A percentile compares a stretch with the other conserved stretches of the same genome.
These are phyloP conservation scores for Eumaeus atala DNA, from an alignment of 1,140 invertebrate species.

Conservation along the genomic window DNA sequence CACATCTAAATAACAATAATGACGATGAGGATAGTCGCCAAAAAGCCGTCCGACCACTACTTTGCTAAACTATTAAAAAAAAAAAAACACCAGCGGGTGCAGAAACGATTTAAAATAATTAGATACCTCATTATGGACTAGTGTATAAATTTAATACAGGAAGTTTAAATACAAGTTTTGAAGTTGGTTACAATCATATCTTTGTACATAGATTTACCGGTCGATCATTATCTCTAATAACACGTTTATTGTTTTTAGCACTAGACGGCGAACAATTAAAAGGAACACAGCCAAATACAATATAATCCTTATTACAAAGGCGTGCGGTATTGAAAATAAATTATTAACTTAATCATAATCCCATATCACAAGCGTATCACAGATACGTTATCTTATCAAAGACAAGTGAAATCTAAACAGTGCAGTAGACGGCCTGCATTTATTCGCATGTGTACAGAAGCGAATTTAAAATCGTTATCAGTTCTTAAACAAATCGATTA, in stretches of 20 bases:
- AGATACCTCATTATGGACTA: no score
- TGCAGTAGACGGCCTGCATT: not conserved
- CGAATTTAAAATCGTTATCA: conserved; percentile 33
- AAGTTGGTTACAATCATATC: not conserved
- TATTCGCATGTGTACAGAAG: conserved; percentile 20
- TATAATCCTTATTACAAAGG: not conserved
- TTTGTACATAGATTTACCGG: not conserved
- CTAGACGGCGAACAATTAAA: not conserved
- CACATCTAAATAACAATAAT: no score
- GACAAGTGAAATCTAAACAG: not conserved
- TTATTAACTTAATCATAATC: not conserved
- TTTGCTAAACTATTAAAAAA: no score
- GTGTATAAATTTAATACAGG: no score
- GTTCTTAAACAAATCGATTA: conserved; percentile 34
- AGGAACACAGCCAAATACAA: not conserved
- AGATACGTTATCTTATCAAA: not conserved
- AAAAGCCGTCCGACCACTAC: no score
- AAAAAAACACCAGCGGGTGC: no score
- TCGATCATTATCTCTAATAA: not conserved
- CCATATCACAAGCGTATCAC: not conserved
- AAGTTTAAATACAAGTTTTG: not conserved
- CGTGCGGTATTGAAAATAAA: no score
- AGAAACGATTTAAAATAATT: no score
- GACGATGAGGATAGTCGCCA: no score
- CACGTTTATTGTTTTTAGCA: not conserved